Conservation (phyloP, 2,797 vertebrate species). For the Phoeniculus purpureus region DNA sequence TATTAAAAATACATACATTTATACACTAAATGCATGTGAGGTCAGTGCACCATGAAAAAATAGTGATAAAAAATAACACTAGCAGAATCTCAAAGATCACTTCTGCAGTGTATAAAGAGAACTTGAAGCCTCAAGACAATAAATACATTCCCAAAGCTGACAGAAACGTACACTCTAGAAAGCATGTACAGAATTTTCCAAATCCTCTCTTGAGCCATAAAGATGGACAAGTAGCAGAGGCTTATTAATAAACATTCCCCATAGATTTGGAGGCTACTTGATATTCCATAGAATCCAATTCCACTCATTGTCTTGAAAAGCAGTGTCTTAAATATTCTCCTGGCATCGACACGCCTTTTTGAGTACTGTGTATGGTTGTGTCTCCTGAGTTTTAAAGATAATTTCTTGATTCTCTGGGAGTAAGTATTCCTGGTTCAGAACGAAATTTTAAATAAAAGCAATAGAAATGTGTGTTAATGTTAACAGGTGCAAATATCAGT, state of each 20-base stretch:
- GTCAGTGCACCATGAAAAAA: not conserved
- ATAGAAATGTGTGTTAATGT: not conserved
- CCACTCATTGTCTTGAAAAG: not conserved
- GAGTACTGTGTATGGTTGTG: not conserved
- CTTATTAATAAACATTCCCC: not conserved
- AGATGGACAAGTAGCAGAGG: not conserved
- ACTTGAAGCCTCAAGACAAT: not conserved
- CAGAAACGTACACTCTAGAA: not conserved
- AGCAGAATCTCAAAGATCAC: not conserved
- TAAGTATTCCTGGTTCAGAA: not conserved
- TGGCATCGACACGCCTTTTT: not conserved
- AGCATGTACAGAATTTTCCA: not conserved
- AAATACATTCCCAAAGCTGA: not conserved
- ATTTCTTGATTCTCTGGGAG: not conserved
- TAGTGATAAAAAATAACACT: not conserved
- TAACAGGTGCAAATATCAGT: not conserved
- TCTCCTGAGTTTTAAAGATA: not conserved
- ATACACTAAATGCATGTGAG: not conserved
- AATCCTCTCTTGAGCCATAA: not conserved
- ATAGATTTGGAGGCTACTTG: not conserved
- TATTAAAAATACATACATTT: not conserved
- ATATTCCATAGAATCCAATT: not conserved
- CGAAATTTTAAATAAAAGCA: not conserved
- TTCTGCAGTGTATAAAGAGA: not conserved
- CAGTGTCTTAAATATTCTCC: not conserved